Evolutionary conservation across 2,888 invertebrate species (phyloP).

Genomic region (Epistrophe eligans): DNA sequence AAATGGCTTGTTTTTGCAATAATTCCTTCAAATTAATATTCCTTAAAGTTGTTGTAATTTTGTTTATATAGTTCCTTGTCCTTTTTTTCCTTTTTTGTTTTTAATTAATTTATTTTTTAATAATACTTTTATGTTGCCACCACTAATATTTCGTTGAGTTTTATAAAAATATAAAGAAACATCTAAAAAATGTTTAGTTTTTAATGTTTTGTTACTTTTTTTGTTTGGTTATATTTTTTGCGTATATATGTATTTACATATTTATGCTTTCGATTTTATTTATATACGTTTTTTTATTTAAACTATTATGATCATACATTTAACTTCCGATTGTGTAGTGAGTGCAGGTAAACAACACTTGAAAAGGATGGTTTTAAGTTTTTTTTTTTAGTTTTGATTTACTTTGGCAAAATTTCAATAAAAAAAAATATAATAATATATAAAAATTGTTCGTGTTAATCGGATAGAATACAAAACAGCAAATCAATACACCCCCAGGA

Average conservation of each 20-base stretch:
- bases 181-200: conserved; percentile 35
- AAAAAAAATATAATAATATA: background rate
- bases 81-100: background rate
- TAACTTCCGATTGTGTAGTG: background rate
- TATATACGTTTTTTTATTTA: conserved; percentile 20
- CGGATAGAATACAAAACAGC: background rate
- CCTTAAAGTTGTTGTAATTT: conserved; percentile 13
- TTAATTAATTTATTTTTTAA: conserved; percentile 7
- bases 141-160: conserved; percentile 38
- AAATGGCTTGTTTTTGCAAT: no score
- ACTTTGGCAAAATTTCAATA: conserved; percentile 13
- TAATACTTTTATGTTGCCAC: conserved; percentile 41
- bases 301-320: conserved; percentile 2
- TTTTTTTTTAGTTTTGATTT: background rate
- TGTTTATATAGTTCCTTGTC: background rate
- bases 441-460: background rate
- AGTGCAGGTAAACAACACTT: background rate
- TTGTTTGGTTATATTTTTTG: conserved; percentile 8
- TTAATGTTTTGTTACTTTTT: conserved; percentile 9
- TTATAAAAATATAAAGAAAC: conserved; percentile 68
- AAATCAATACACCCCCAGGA: background rate
- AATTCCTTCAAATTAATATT: background rate
- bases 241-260: conserved; percentile 15
- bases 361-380: background rate
- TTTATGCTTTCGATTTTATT: conserved; percentile 20